A percentile compares a stretch with the other conserved stretches of the same genome.
These are phyloP conservation scores for Xyrichtys novacula DNA, from an alignment of 2,797 vertebrate species.

Conservation along the genomic window DNA sequence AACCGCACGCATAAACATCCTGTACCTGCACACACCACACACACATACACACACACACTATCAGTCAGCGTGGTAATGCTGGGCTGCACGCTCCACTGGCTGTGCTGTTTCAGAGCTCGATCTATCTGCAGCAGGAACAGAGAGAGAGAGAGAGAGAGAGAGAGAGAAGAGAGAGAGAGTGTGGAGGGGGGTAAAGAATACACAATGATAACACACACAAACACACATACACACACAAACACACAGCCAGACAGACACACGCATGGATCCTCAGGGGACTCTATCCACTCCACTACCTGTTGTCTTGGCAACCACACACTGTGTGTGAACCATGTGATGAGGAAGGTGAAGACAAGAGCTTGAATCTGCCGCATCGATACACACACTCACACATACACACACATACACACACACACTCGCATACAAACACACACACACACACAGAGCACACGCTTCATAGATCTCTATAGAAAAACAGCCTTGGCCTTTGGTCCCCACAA, in stretches of 20 bases:
- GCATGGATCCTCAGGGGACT: constrained; percentile 72
- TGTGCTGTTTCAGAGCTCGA: constrained; percentile 58
- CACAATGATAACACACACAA: constrained; percentile 53
- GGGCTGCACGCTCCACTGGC: constrained; percentile 68
- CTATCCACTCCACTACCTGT: constrained; percentile 85
- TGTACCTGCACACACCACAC: constrained; percentile 6
- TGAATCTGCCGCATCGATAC: constrained; percentile 71
- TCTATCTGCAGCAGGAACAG: constrained; percentile 69
- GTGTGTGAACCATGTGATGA: constrained; percentile 84
- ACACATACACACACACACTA: constrained; percentile 42
- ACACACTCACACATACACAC: constrained; percentile 27
- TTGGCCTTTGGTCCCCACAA: constrained; percentile 29
- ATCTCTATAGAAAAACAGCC: constrained; percentile 36
- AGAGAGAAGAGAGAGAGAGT: constrained; percentile 31
- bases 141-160: constrained; percentile 38
- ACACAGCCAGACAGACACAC: constrained; percentile 52
- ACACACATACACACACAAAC: constrained; percentile 45
- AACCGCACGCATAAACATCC: constrained; percentile 4
- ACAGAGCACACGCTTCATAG: constrained; percentile 39
- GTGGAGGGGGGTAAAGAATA: constrained; percentile 46
- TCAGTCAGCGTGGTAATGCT: constrained; percentile 65
- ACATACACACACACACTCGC: constrained; percentile 34
- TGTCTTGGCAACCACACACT: constrained; percentile 87
- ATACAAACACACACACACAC: constrained; percentile 31
- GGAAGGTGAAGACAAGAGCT: constrained; percentile 80